Base-by-base conservation (phyloP, 2,797 vertebrate species). In the Syngnathus acus region DNA sequence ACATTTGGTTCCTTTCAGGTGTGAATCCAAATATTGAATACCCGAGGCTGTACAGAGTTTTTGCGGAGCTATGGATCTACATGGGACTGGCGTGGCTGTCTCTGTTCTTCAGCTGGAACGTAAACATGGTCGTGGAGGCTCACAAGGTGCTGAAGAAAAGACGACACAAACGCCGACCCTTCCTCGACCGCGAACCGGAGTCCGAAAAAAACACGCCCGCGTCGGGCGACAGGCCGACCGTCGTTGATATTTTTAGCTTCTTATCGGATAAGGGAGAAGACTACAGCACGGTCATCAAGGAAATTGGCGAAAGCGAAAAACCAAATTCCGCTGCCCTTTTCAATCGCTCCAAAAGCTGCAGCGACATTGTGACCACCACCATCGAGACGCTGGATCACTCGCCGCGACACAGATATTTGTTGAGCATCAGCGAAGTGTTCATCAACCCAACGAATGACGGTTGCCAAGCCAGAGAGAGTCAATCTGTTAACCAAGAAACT, bases 101-200 rank as follows among this genome's bases (percentile, higher is more conserved):
- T 23, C 91, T 99, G n/a, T 98, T 99, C 82, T 95, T 99, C 79
- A 97, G 95, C 82, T 99, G 97, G 97, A 99, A 99, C 0, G 97
- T 99, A 72, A 93, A 96, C 90, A 99, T 99, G 97, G 97, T 99
- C 14, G 95, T 98, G 57, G 87, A 94, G 71, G 96, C 95, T 38
- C 94, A 95, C 84, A 96, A 98, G 83, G 95, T 95, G 71, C 89
- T 99, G 2, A 97, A 94, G 88, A 97, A 95, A 84, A 88, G 94
- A 73, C 90, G 94, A 51, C 92, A 93, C 65, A 91, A 88, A 81
- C 81, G 90, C 72, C 92, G 87, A 71, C 85, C 88, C 21, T 84
- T 88, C n/a, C 82, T 90, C 14, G 83, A 91, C n/a, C 87, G 86
- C 26, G 88, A 90, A 5, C 86, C 82, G 0, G 68, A 82, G 17